Evolutionary conservation across 2,797 vertebrate species (phyloP), one percentile per base, ranked within the genome.

Genomic region (Oreortyx pictus): DNA sequence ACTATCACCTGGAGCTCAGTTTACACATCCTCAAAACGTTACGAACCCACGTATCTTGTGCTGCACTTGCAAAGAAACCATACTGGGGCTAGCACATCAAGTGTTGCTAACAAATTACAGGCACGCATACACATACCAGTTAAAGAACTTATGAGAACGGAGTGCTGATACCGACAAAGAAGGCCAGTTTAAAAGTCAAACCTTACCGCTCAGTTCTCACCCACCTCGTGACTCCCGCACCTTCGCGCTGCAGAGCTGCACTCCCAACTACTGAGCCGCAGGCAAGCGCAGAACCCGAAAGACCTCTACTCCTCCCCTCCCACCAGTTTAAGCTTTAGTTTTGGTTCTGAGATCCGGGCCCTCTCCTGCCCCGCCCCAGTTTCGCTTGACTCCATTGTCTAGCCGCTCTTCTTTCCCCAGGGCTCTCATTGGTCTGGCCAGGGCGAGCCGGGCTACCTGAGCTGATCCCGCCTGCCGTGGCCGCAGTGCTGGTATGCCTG

Each of bases 41-140:
- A 1, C 3, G 31, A 59, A 39, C 6, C 25, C 46, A 14, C 56
- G 17, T 6, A 9, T 22, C 15, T 41, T 24, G 16, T 57, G 10
- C 10, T 27, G 19, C 11, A 7, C 18, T 8, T 16, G 10, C 29
- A 56, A 60, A 79, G n/a, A 1, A 20, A 12, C 9, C 20, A 14
- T 6, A 16, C 16, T 7, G 2, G 20, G 0, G 0, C 29, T 43
- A 59, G 35, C 20, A 27, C 1, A 2, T 1, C 11, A 60, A 39
- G 25, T 0, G 1, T 23, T 71, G 9, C 9, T 59, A 9, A 22
- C 23, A 3, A 35, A 27, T 27, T 11, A 18, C 2, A 3, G 11
- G 20, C 20, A 24, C 13, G 49, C 4, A 33, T 15, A 29, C 24
- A 31, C 20, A 9, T 10, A 22, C 12, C 56, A 29, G 12, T 24